Evolutionary conservation across 2,888 invertebrate species (phyloP), one percentile per base, ranked within the genome.

Genomic region (Euspilapteryx auroguttella): DNA sequence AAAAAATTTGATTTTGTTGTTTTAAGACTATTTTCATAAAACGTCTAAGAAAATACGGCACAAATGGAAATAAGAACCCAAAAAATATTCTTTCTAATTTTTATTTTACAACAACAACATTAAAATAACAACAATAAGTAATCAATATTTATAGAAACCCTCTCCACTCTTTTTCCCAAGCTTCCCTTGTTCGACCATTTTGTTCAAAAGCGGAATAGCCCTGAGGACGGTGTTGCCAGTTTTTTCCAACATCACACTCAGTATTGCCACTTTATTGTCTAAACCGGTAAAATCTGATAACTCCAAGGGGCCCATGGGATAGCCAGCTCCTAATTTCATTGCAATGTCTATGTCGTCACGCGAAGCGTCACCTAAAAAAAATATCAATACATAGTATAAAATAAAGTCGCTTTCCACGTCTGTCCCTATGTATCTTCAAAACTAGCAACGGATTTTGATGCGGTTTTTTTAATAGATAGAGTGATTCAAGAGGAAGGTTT

Each of bases 271-370:
- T 17, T 17, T 17, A 17, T 17, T 90, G 52, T 94, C 94, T 9
- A 88, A 66, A 0, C 93, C 93, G 1, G 89, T 87, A 55, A 87
- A 91, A 66, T 94, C 92, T 2, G 82, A 68, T 24, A 93, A 63
- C 58, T 92, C 90, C 35, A 94, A 79, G 0, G 94, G 94, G 3
- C 94, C 94, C 93, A 94, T 93, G 4, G 93, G 93, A 57, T 91
- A 83, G 1, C 89, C 87, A 9, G 91, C 90, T 4, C 94, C 94
- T 2, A 94, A 66, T 55, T 92, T 93, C 93, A 94, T 93, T 1
- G 91, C 93, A 7, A 79, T 84, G 46, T 94, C 94, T 32, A 94
- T 88, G 56, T 94, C 94, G 34, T 77, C 61, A 0, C 85, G 80
- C 3, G 84, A 77, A 1, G 86, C 86, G 54, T 86, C 86, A 14